Base-by-base conservation (phyloP, 2,113 vertebrate species). In the Poeciliopsis turrubarensis region DNA sequence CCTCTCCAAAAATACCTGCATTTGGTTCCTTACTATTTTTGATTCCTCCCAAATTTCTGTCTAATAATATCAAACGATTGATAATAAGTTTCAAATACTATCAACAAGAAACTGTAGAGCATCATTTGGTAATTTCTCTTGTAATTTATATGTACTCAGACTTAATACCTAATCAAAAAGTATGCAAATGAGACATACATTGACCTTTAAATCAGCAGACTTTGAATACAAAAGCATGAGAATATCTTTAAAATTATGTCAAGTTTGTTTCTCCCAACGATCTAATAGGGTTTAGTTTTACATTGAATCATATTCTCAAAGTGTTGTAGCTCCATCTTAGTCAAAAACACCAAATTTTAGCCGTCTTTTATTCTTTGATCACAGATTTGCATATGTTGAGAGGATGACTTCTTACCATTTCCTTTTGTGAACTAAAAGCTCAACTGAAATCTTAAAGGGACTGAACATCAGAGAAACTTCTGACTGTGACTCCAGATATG, bases 401-500 rank as follows among this genome's bases (percentile, higher is more conserved):
- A 68, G 41, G 39, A 17, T 39, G 26, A 44, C 57, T 30, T 60
- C 17, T n/a, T 31, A 54, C 67, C 37, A 14, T 29, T 34, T 5
- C 32, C 74, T 67, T 61, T 39, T 25, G 68, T 31, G 32, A 83
- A 72, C 63, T 70, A 69, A 74, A 74, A 76, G 68, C 5, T 39
- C 44, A 65, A 70, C 19, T 65, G 4, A 64, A 68, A 70, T 44
- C 64, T 81, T 32, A 27, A 61, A 72, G 82, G 11, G 51, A 17
- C 3, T 14, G 79, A 79, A 70, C 80, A 79, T 87, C 78, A 86
- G 77, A 81, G 66, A 26, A 69, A n/a, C 74, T 65, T 75, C 29
- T 71, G 69, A 61, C 70, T 66, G 66, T n/a, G 82, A 62, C 2
- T 77, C 14, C 47, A 44, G 88, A 88, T 83, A 75, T 2, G 1